Percentiles rank a stretch among this genome's conserved stretches.
These are phyloP conservation scores for Galbula dea DNA, from an alignment of 2,113 vertebrate species.

Conservation along the genomic window DNA sequence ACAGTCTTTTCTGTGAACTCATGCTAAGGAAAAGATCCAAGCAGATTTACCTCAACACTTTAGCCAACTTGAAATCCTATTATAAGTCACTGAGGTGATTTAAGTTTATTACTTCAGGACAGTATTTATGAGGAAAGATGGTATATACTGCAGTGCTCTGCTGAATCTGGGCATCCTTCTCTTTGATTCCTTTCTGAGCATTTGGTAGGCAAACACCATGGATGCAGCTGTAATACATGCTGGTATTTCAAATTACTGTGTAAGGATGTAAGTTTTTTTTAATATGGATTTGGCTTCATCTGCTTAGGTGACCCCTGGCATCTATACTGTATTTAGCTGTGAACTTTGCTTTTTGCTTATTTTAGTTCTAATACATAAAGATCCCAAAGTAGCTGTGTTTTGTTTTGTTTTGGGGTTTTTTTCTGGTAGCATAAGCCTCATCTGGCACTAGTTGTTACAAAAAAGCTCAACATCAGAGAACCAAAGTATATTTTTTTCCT, in stretches of 20 bases:
- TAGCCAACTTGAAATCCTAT: conserved; percentile 14
- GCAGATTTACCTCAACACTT: background rate
- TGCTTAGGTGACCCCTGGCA: background rate
- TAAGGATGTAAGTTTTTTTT: background rate
- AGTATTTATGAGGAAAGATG: background rate
- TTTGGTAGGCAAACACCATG: background rate
- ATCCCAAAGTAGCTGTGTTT: background rate
- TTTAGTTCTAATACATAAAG: background rate
- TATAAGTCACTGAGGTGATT: conserved; percentile 21
- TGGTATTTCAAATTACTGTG: background rate
- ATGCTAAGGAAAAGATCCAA: background rate
- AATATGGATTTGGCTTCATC: background rate
- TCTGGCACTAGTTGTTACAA: background rate
- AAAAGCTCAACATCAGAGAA: background rate
- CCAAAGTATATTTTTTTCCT: background rate
- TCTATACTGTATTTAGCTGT: background rate
- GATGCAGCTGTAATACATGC: background rate
- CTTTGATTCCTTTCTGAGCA: background rate
- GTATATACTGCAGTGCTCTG: background rate
- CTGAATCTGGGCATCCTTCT: background rate
- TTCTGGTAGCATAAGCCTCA: background rate
- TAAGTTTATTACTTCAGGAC: conserved; percentile 38
- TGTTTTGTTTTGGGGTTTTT: too few relatives aligned
- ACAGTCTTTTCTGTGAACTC: background rate
- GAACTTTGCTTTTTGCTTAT: background rate